Base-by-base conservation (phyloP, 2,797 vertebrate genomes). In the Pangasius sanitwongsei region DNA sequence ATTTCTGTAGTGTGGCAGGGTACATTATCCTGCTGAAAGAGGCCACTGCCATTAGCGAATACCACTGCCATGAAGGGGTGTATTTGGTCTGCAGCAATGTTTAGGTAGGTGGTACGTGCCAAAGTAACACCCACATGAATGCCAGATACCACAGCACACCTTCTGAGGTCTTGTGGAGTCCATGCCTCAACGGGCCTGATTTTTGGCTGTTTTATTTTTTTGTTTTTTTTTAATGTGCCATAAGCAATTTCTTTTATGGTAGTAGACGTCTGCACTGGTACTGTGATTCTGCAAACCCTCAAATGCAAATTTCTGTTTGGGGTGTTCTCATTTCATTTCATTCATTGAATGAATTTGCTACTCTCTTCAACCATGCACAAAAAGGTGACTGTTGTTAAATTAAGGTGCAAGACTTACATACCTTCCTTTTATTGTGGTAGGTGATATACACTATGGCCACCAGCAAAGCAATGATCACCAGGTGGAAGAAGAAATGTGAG, bases 381-480 rank as follows among this genome's bases (percentile, higher is more conserved):
- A 77, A 77, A 77, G 1, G 1, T 77, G 25, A 53, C 31, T 53
- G 12, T 48, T n/a, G 31, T 25, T 83, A 15, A 12, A 83, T 41
- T 15, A 59, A 61, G 48, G 1, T 2, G 55, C 20, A 34, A 41
- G 37, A 28, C n/a, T 41, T 34, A 93, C 97, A 87, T 93, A 99
- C 98, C 98, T 98, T 99, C 90, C 97, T 97, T 95, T 99, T 99
- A 94, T 99, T 99, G 96, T 99, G 98, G 92, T 99, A 99, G 48
- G 97, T 97, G 92, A 99, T 97, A 87, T 99, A 99, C 91, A 97
- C 93, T 61, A 98, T 93, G 89, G 97, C 98, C 92, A 99, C 97
- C 93, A 98, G 95, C 94, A 98, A 97, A 85, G 97, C 97, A 94
- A 98, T 95, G 91, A 98, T 93, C 89, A 99, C 96, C 92, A 99